These are phyloP conservation scores for Heterodera carotae DNA, from an alignment of 1,140 invertebrate species.

Conservation along the genomic window DNA sequence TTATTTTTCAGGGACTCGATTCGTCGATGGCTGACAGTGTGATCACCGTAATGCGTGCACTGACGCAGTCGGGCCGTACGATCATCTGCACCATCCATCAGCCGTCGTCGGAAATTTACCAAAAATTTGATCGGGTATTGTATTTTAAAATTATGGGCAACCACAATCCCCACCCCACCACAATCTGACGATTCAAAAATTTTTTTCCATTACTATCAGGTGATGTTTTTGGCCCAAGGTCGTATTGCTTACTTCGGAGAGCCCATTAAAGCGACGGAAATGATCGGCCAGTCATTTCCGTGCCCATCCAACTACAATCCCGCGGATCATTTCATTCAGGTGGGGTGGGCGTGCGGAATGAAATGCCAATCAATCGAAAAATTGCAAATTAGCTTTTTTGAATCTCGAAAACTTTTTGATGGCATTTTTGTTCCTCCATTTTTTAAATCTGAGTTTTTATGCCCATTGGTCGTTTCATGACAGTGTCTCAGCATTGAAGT, in stretches of 20 bases:
- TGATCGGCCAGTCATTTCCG: slow-evolving; percentile 65
- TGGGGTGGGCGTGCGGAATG: too few relatives aligned
- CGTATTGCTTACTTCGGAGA: slow-evolving; percentile 65
- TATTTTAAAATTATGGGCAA: not conserved
- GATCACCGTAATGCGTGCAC: slow-evolving; percentile 72
- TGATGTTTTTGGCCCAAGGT: slow-evolving; percentile 67
- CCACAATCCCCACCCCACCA: too few relatives aligned
- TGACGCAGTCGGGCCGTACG: slow-evolving; percentile 74
- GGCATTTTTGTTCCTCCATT: too few relatives aligned
- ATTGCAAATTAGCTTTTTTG: too few relatives aligned
- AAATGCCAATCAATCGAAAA: too few relatives aligned
- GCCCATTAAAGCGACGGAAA: slow-evolving; percentile 51
- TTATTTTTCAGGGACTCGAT: slow-evolving; percentile 71
- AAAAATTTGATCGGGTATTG: slow-evolving; percentile 73
- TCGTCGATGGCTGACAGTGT: slow-evolving; percentile 78
- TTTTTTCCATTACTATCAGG: slow-evolving; percentile 15
- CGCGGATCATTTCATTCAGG: slow-evolving; percentile 75
- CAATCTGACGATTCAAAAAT: slow-evolving; percentile 26
- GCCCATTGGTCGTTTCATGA: not conserved
- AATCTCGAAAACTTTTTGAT: too few relatives aligned
- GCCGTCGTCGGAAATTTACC: slow-evolving; percentile 80
- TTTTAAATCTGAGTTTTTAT: too few relatives aligned
- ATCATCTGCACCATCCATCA: slow-evolving; percentile 84
- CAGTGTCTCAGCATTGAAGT: slow-evolving; percentile 38
- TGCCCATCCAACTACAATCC: slow-evolving; percentile 74